A percentile compares a stretch with the other conserved stretches of the same genome.
Conservation (phyloP, 2,797 vertebrate genomes). For the Poeciliopsis presidionis region DNA sequence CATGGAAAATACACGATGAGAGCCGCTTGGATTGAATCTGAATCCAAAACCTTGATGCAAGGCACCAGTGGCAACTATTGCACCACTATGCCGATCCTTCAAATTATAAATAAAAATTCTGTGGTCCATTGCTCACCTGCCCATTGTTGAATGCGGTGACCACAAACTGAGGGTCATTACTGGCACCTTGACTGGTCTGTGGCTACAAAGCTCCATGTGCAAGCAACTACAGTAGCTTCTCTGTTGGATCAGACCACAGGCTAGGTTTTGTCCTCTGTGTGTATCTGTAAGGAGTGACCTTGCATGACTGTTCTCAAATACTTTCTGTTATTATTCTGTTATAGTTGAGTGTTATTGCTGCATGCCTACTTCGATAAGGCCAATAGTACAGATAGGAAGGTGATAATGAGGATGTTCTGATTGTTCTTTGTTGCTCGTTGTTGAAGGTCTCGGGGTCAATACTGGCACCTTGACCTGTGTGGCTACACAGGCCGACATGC, state of each 20-base stretch:
- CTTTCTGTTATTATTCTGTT: neutral
- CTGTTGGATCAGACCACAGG: neutral
- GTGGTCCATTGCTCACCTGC: neutral
- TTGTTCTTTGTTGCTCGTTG: slow-evolving; percentile 31
- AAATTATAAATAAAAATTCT: neutral
- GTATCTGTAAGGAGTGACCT: neutral
- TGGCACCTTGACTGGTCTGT: neutral
- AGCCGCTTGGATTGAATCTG: neutral
- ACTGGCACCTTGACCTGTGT: too few species aligned
- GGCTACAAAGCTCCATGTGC: neutral
- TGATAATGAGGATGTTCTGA: slow-evolving; percentile 52
- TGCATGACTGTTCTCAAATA: neutral
- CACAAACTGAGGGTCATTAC: neutral
- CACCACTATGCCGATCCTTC: neutral
- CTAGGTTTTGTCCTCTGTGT: neutral
- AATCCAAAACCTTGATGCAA: neutral
- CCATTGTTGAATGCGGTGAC: neutral
- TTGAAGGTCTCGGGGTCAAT: too few species aligned
- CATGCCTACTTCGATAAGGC: slow-evolving; percentile 37
- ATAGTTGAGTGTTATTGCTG: neutral
- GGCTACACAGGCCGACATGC: too few species aligned
- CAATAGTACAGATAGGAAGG: slow-evolving; percentile 32
- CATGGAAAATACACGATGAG: neutral
- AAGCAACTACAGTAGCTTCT: neutral
- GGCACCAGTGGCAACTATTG: neutral